phyloP scores from a whole-genome alignment of 2,888 invertebrate genomes.

The Drosophila demipolita region DNA sequence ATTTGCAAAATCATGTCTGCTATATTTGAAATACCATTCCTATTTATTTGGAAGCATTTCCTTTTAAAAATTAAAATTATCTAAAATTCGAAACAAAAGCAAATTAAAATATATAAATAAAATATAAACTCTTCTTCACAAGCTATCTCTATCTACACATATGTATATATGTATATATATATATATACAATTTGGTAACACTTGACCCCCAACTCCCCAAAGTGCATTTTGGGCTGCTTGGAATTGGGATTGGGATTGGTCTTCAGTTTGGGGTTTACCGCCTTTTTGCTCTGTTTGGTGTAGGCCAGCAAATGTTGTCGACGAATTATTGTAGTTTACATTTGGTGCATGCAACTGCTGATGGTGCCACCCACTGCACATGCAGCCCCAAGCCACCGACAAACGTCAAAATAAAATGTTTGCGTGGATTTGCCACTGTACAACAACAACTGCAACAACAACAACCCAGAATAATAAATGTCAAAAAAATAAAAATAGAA shows the following conservation, averaged over 20 bases:
- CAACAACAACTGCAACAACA: conserved; percentile 30
- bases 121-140: not conserved
- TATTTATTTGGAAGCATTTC: not conserved
- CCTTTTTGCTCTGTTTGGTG: not conserved
- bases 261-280: conserved; percentile 1
- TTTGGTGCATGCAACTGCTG: conserved; percentile 18
- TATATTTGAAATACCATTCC: not conserved
- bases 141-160: not conserved
- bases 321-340: conserved; percentile 21
- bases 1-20: not conserved
- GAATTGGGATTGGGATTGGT: conserved; percentile 7
- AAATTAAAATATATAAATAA: not conserved
- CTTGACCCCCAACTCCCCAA: conserved; percentile 49
- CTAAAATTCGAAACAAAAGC: not conserved
- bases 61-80: not conserved
- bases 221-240: conserved; percentile 46
- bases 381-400: conserved; percentile 44
- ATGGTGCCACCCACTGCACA: conserved; percentile 14
- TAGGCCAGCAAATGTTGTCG: conserved; percentile 26
- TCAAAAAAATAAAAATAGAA: conserved; percentile 27
- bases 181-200: conserved; percentile 6
- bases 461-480: conserved; percentile 39
- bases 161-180: not conserved
- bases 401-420: conserved; percentile 76
- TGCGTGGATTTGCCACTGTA: conserved; percentile 70